Evolutionary conservation across 2,797 vertebrate species (phyloP), one percentile per base, ranked within the genome.

Genomic region (Spinus olivaceus): DNA sequence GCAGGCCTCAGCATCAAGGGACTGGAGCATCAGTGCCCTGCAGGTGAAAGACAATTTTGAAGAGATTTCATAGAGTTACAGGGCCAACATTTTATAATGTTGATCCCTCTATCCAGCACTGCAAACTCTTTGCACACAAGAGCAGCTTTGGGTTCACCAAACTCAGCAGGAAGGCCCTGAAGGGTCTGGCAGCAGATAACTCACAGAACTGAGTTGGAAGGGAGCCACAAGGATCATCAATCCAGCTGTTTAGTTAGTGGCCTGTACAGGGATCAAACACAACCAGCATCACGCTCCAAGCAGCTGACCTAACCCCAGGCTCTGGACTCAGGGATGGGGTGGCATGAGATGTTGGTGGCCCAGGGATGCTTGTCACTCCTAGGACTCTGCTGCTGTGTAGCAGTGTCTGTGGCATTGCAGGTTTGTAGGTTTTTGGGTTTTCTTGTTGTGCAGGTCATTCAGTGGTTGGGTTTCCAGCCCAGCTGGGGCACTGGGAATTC

Each of bases 371-470:
- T 44, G 7, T 44, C 30, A 0, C 7, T 72, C 28, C 47, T 15
- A 64, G n/a, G 24, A 17, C 30, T 46, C 83, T 69, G 69, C 17
- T 1, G 1, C 59, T 69, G 14, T 7, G 6, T 25, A 83, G 12
- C 0, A 0, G 39, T 17, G 27, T 14, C 47, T 41, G 51, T 41
- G 28, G 28, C 28, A 8, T 1, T 8, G 53, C 25, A 81, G 27
- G 21, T 51, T 37, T 51, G 37, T n/a, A 86, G 19, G 33, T 9
- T 64, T 78, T 33, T 4, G 16, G 37, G 21, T 71, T 63, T 46
- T 90, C n/a, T 44, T 66, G 35, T 53, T 53, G 41, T 5, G 18
- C 2, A 4, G 22, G 23, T 27, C 5, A 14, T 63, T 71, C 49
- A 35, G 46, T 20, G 30, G 25, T 13, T 10, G 6, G 12, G 5